These are phyloP conservation scores for Coregonus clupeaformis DNA, from an alignment of 2,113 vertebrate species.

Conservation along the genomic window DNA sequence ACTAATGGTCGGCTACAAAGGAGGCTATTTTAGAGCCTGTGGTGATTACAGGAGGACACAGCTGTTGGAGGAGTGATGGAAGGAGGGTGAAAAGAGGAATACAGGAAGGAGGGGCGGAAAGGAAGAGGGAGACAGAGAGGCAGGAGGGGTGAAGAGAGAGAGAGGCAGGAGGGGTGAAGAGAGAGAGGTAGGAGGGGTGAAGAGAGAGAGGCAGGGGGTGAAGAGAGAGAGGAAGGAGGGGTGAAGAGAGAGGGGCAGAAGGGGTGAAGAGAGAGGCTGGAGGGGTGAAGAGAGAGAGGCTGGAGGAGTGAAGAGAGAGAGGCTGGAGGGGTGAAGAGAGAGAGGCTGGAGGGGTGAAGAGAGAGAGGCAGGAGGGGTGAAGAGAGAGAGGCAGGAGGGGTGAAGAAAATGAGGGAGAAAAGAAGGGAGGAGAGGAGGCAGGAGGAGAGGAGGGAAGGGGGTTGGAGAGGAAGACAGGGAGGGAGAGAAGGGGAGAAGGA, in stretches of 20 bases:
- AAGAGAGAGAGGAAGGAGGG: background rate
- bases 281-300: too few relatives aligned
- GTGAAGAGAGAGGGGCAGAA: too few relatives aligned
- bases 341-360: background rate
- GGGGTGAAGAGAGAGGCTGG: too few relatives aligned
- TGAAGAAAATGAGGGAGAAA: too few relatives aligned
- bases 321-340: background rate
- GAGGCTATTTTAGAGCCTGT: background rate
- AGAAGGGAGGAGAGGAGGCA: background rate
- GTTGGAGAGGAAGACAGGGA: too few relatives aligned
- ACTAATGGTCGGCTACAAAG: background rate
- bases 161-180: background rate
- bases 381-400: too few relatives aligned
- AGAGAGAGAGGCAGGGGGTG: too few relatives aligned
- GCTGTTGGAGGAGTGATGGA: background rate
- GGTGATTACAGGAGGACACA: background rate
- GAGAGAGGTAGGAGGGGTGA: background rate
- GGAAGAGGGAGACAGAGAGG: background rate
- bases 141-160: background rate
- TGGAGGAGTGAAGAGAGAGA: too few relatives aligned
- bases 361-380: background rate
- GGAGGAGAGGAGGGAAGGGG: too few relatives aligned
- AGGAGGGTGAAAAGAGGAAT: background rate
- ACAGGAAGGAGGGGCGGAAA: background rate
- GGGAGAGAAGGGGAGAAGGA: too few relatives aligned